phyloP scores from a whole-genome alignment of 2,113 vertebrate species.

The Amia ocellicauda region DNA sequence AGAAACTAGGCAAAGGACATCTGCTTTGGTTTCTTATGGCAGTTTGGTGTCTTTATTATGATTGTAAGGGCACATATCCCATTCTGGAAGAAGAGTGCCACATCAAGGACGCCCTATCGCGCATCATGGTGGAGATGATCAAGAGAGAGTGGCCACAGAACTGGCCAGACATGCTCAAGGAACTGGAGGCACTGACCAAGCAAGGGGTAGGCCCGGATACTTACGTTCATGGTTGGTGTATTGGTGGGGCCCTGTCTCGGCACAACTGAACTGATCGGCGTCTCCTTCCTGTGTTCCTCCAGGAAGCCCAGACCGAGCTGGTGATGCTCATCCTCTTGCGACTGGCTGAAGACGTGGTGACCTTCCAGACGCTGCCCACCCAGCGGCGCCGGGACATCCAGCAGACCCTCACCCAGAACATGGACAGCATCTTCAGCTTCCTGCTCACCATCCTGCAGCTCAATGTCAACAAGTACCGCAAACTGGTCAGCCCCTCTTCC shows the following conservation, averaged over 20 bases:
- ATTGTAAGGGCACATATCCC: constrained; percentile 78
- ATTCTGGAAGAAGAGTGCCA: constrained; percentile 93
- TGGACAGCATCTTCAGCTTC: constrained; percentile 91
- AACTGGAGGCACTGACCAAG: constrained; percentile 84
- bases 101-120: constrained; percentile 89
- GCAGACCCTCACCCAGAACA: constrained; percentile 92
- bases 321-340: constrained; percentile 95
- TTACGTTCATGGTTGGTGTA: neutral
- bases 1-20: too few relatives aligned
- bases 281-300: neutral
- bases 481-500: constrained; percentile 48
- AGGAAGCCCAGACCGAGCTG: constrained; percentile 95
- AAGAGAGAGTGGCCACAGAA: constrained; percentile 98
- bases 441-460: constrained; percentile 80
- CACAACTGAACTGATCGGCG: neutral
- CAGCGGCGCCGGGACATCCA: constrained; percentile 95
- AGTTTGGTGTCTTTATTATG: neutral
- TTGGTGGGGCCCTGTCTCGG: neutral
- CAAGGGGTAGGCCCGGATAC: constrained; percentile 73
- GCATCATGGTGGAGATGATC: constrained; percentile 95
- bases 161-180: constrained; percentile 94
- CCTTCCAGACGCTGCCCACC: constrained; percentile 87
- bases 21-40: neutral
- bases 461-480: constrained; percentile 81
- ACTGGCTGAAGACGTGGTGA: constrained; percentile 93